Evolutionary conservation across 2,888 invertebrate genomes (phyloP).

Genomic region (Merodon equestris): DNA sequence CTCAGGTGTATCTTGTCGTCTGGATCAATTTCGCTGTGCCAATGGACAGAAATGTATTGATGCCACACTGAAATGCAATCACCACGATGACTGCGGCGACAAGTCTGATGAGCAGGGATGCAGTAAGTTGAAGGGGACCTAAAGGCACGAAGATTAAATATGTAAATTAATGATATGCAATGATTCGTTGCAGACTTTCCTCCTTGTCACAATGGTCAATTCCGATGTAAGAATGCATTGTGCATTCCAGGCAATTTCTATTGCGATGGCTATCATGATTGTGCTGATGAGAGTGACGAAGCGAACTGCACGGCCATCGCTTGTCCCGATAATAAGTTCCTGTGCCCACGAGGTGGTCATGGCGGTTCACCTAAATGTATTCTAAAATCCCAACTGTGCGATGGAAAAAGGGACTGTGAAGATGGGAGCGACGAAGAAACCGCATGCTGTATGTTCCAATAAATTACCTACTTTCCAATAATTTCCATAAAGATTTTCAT

Average conservation of each 20-base stretch:
- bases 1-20: slow-evolving; percentile 84
- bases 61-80: slow-evolving; percentile 88
- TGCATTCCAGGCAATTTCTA: slow-evolving; percentile 94
- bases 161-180: slow-evolving; percentile 30
- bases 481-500: neutral
- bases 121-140: no score
- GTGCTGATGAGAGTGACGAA: slow-evolving; percentile 94
- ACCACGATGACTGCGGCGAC: slow-evolving; percentile 93
- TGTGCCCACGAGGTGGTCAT: slow-evolving; percentile 88
- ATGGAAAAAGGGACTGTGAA: slow-evolving; percentile 93
- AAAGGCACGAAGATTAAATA: no score
- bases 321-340: slow-evolving; percentile 94
- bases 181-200: slow-evolving; percentile 86
- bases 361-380: slow-evolving; percentile 92
- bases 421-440: slow-evolving; percentile 94
- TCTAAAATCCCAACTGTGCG: slow-evolving; percentile 91
- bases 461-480: neutral
- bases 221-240: slow-evolving; percentile 93
- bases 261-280: slow-evolving; percentile 91
- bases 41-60: slow-evolving; percentile 90
- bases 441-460: slow-evolving; percentile 88
- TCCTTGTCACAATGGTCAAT: slow-evolving; percentile 92
- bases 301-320: slow-evolving; percentile 91
- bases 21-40: slow-evolving; percentile 92
- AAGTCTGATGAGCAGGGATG: slow-evolving; percentile 94